Evolutionary conservation across 2,797 vertebrate species (phyloP).

Genomic region (Synanceia verrucosa): DNA sequence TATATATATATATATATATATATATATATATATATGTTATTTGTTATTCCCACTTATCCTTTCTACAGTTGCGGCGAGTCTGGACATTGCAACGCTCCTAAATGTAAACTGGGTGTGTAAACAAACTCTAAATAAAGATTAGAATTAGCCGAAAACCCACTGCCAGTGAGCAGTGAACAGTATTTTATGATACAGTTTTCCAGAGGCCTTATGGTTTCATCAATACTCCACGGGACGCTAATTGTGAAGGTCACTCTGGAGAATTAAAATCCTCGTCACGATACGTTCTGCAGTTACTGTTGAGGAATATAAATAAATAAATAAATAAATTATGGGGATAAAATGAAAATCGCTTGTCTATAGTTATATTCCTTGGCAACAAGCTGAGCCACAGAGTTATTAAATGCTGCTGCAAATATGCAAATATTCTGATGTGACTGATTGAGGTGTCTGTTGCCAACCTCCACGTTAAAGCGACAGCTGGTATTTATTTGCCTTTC

Average conservation of each 20-base stretch:
- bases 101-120: neutral
- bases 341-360: slow-evolving; percentile 37
- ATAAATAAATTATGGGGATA: neutral
- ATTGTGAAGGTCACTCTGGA: slow-evolving; percentile 52
- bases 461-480: slow-evolving; percentile 60
- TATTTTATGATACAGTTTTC: slow-evolving; percentile 46
- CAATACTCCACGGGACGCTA: slow-evolving; percentile 43
- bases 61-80: neutral
- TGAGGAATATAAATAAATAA: slow-evolving; percentile 8
- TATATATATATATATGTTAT: no score
- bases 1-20: neutral
- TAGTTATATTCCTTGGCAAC: slow-evolving; percentile 52
- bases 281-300: slow-evolving; percentile 3
- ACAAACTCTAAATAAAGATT: slow-evolving; percentile 18
- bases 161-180: slow-evolving; percentile 18
- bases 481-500: slow-evolving; percentile 65
- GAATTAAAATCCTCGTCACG: slow-evolving; percentile 49
- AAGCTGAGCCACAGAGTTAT: slow-evolving; percentile 13
- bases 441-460: slow-evolving; percentile 54
- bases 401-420: slow-evolving; percentile 44
- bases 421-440: slow-evolving; percentile 51
- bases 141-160: slow-evolving; percentile 14
- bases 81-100: neutral
- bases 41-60: neutral
- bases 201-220: slow-evolving; percentile 41